Percentiles rank a stretch among this genome's conserved stretches.
Conservation (phyloP, 1,140 invertebrate species). For the Daktulosphaira vitifoliae region DNA sequence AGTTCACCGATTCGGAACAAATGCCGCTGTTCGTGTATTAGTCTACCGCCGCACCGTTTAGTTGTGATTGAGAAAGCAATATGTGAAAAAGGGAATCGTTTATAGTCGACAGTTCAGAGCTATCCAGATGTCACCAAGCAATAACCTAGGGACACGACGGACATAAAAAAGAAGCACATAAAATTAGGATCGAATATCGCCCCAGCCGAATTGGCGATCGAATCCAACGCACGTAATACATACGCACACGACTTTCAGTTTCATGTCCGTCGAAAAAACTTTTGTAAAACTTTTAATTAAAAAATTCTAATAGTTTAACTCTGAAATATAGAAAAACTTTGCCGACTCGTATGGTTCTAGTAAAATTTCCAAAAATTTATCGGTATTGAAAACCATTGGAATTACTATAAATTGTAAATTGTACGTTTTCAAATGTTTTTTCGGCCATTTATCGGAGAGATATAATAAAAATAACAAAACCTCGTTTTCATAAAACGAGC, state of each 20-base stretch:
- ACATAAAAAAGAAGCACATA: constrained; percentile 22
- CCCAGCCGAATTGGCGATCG: constrained; percentile 9
- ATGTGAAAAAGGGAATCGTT: constrained; percentile 32
- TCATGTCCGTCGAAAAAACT: constrained; percentile 1
- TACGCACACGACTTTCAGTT: neutral
- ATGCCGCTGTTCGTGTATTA: neutral
- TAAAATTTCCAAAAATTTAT: too few relatives aligned
- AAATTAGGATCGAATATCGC: constrained; percentile 21
- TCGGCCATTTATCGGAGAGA: too few relatives aligned
- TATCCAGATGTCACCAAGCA: constrained; percentile 20
- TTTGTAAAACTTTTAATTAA: neutral
- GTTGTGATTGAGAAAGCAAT: constrained; percentile 26
- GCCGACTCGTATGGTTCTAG: too few relatives aligned
- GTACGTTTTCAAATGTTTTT: too few relatives aligned
- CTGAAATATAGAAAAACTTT: too few relatives aligned
- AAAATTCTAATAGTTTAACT: too few relatives aligned
- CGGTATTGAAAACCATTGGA: too few relatives aligned
- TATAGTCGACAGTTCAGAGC: constrained; percentile 28
- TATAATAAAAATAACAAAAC: too few relatives aligned
- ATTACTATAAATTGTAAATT: too few relatives aligned
- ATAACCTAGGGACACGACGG: neutral
- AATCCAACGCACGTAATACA: neutral
- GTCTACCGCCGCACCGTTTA: neutral
- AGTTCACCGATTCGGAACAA: constrained; percentile 17
- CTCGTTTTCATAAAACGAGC: too few relatives aligned